Base-by-base conservation (phyloP, 2,888 invertebrate genomes). In the Drosophila greeni region DNA sequence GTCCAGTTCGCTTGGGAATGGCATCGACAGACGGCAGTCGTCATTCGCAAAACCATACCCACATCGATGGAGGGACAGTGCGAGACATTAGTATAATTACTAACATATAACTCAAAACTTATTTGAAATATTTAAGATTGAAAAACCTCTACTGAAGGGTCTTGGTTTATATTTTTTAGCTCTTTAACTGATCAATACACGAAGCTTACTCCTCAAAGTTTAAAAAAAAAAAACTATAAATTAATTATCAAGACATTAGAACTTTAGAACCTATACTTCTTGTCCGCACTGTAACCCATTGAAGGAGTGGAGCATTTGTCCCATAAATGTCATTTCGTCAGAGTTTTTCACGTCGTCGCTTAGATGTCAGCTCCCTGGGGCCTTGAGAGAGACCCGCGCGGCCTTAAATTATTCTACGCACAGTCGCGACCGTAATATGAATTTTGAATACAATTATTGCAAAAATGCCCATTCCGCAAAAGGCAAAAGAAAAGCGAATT, bases 361-460 rank as follows among this genome's bases (percentile, higher is more conserved):
- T 66, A 64, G 62, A 64, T 54, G 55, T 64, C 67, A 39, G 66
- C 67, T 69, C 69, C 67, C 62, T 49, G 76, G 72, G 82, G 78
- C 75, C 75, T 74, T 70, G 79, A 67, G 72, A 67, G 72, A 59
- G 34, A 34, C 29, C 29, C 29, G 57, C 36, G 7, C 6, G 48
- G 67, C 45, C 66, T 72, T 84, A 72, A 84, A 71, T 71, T 84
- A 85, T 82, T 82, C 85, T 67, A 75, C 66, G 68, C 85, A 81
- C 79, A 78, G 64, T 47, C 49, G 60, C 47, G 73, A 53, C 76
- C 68, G 73, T 72, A 71, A 79, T 84, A 84, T 82, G 81, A 84
- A 75, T 85, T 83, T 83, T 83, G 84, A 85, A 85, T 85, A 81
- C 72, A 70, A 84, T 82, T 66, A 81, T 85, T 81, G 72, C 65